Percentiles rank a stretch among this genome's conserved stretches.
Evolutionary conservation across 2,797 vertebrate species (phyloP).

Genomic region (Dermochelys coriacea): DNA sequence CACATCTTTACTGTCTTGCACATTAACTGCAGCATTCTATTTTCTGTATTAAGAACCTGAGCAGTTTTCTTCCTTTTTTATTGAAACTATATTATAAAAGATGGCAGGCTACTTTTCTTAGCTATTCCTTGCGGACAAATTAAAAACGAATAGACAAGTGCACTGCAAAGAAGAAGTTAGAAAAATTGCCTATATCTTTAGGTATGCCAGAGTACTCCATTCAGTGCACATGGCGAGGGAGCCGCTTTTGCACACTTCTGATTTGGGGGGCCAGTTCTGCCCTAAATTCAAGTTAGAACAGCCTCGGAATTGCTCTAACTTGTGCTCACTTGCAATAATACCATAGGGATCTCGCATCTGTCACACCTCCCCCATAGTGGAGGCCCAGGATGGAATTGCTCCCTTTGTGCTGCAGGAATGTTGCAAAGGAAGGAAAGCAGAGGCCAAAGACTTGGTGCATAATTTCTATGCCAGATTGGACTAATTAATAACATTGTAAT

Average conservation of each 20-base stretch:
- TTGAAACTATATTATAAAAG: background rate
- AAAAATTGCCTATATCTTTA: background rate
- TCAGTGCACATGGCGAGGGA: background rate
- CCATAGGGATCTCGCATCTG: rapidly evolving
- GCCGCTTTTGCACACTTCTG: background rate
- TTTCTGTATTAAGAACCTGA: background rate
- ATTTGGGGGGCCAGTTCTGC: background rate
- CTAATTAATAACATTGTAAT: background rate
- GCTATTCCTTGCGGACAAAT: background rate
- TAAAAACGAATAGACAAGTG: background rate
- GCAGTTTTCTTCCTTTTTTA: background rate
- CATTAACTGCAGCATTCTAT: background rate
- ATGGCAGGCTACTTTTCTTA: background rate
- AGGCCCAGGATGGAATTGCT: background rate
- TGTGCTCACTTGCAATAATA: rapidly evolving
- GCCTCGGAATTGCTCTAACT: background rate
- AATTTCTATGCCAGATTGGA: background rate
- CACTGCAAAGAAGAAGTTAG: background rate
- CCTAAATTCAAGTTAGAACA: background rate
- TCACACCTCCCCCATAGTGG: rapidly evolving
- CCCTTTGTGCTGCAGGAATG: background rate
- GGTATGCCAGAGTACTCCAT: background rate
- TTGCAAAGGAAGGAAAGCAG: background rate
- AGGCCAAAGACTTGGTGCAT: background rate
- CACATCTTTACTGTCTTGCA: background rate